A percentile compares a stretch with the other conserved stretches of the same genome.
Evolutionary conservation across 2,797 vertebrate species (phyloP).

Genomic region (Hephaestus fuliginosus): DNA sequence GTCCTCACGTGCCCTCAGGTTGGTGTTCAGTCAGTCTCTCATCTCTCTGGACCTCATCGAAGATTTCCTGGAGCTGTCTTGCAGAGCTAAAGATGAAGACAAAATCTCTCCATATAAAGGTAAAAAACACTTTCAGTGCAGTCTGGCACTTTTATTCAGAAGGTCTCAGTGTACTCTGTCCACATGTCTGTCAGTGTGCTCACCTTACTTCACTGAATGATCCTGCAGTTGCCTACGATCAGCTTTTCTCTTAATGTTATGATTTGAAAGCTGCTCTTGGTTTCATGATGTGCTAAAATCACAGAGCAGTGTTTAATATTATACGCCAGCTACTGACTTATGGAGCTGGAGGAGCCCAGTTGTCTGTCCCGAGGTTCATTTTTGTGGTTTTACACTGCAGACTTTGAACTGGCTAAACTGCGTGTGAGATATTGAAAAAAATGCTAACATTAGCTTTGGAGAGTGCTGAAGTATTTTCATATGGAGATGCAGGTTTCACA

Average conservation of each 20-base stretch:
- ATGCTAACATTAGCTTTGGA: conserved; percentile 27
- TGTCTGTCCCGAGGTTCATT: conserved; percentile 34
- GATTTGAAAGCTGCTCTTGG: conserved; percentile 27
- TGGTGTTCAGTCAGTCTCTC: conserved; percentile 99
- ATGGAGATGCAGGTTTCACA: conserved; percentile 66
- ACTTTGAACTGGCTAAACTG: conserved; percentile 53
- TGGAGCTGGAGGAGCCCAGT: conserved; percentile 19
- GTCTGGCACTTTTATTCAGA: conserved; percentile 1
- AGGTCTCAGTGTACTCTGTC: neutral
- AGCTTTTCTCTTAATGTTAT: neutral
- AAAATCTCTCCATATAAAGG: conserved; percentile 95
- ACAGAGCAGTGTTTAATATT: conserved; percentile 7
- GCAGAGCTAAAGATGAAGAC: conserved; percentile 89
- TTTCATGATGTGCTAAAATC: conserved; percentile 48
- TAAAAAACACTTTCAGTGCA: conserved; percentile 58
- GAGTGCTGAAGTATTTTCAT: conserved; percentile 58
- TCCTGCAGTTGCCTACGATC: conserved; percentile 3
- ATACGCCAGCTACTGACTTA: conserved; percentile 39
- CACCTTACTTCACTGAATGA: conserved; percentile 4
- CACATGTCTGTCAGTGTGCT: conserved; percentile 13
- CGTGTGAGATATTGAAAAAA: conserved; percentile 28
- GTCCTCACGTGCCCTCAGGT: conserved; percentile 81
- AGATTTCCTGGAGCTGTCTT: conserved; percentile 95
- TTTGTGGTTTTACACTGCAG: conserved; percentile 52
- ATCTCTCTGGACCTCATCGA: conserved; percentile 99